Evolutionary conservation across 2,797 vertebrate species (phyloP), one percentile per base, ranked within the genome.

Genomic region (Hippocampus kuda): DNA sequence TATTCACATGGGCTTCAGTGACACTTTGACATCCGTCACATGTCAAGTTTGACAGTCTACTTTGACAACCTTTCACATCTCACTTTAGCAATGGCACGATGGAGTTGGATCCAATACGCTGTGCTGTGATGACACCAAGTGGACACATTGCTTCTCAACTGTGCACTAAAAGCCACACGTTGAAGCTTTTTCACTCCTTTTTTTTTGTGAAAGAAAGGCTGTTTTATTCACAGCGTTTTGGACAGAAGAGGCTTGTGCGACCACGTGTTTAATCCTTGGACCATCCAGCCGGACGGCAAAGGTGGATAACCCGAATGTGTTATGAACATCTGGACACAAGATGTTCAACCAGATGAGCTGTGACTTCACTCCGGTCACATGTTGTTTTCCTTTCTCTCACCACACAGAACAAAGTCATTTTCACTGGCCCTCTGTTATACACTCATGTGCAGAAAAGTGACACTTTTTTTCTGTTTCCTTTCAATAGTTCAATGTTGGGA

Each of bases 321-420:
- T 38, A n/a, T 69, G 66, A 72, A 84, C 84, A 89, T 88, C 85
- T 86, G 85, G 73, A 67, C 66, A 70, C 85, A 87, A 85, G 79
- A 84, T 87, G 82, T 67, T 68, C 49, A 6, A 20, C 48, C 73
- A 79, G 68, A 85, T 71, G 72, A 79, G 71, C 73, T 34, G 22
- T 70, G 75, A 70, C 78, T 76, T 70, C 24, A 51, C 63, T 78
- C 64, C 56, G 65, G 67, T 77, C 79, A 78, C 72, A 60, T 70
- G 61, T 66, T 78, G 41, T 26, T 64, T 8, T 12, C 9, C 20
- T 59, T 60, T 59, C 51, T 41, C 20, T 24, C 18, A 2, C 62
- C 34, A 38, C 68, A 49, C 30, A 34, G 65, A 46, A 51, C 51
- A 76, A 42, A 75, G 71, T 71, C 49, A 44, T 71, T 16, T 65